phyloP scores from a whole-genome alignment of 2,113 vertebrate species.

The Dipodomys stephensi region DNA sequence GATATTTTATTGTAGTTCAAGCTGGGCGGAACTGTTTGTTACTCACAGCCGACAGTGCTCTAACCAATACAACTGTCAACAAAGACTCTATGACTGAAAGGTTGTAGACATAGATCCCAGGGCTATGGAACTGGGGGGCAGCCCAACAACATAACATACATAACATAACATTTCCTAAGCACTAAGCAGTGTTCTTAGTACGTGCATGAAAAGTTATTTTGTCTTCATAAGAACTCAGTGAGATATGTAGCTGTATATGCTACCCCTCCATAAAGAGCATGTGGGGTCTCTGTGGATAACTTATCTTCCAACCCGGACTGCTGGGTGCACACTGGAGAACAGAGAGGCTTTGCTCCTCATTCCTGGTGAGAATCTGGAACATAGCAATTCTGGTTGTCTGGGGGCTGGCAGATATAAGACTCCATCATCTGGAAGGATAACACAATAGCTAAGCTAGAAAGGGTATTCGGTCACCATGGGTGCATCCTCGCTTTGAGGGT shows the following conservation, averaged over 20 bases:
- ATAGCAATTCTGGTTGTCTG: not conserved
- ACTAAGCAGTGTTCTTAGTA: not conserved
- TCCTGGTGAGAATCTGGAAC: not conserved
- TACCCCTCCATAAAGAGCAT: not conserved
- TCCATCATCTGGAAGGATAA: not conserved
- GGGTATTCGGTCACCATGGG: not conserved
- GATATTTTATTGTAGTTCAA: not conserved
- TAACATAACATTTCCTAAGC: not conserved
- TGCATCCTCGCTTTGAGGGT: not conserved
- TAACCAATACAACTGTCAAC: not conserved
- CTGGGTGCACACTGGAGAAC: not conserved
- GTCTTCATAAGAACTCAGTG: not conserved
- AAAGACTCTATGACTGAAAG: not conserved
- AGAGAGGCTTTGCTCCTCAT: not conserved
- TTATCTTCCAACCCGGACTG: not conserved
- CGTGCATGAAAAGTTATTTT: not conserved
- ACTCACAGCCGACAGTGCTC: not conserved
- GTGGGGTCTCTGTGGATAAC: not conserved
- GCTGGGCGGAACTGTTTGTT: slow-evolving; percentile 9
- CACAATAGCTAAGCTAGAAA: not conserved
- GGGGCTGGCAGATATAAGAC: not conserved
- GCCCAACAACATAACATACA: not conserved
- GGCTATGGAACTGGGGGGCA: not conserved
- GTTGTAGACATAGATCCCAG: not conserved
- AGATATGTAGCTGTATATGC: too few relatives aligned